Conservation (phyloP, 2,888 invertebrate genomes). For the Andrena minutula region DNA sequence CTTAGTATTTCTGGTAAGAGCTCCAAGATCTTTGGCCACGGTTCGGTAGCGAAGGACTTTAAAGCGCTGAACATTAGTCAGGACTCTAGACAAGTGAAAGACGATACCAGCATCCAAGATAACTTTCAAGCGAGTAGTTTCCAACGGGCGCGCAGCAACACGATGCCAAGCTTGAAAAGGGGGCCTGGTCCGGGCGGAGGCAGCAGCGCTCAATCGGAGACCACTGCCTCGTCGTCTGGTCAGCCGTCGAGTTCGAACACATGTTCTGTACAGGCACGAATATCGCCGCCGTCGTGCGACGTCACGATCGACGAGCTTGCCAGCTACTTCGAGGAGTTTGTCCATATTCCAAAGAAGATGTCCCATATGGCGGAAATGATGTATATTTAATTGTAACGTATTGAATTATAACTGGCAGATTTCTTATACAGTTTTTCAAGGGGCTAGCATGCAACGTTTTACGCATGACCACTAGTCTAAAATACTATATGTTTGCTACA, state of each 20-base stretch:
- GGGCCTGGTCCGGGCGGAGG: slow-evolving; percentile 81
- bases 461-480: slow-evolving; percentile 45
- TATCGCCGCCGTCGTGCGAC: slow-evolving; percentile 91
- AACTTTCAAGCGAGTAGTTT: slow-evolving; percentile 79
- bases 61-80: slow-evolving; percentile 78
- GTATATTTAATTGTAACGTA: slow-evolving; percentile 90
- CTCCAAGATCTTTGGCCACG: slow-evolving; percentile 78
- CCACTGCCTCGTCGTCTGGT: slow-evolving; percentile 38
- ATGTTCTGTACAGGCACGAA: slow-evolving; percentile 93
- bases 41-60: slow-evolving; percentile 81
- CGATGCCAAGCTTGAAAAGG: slow-evolving; percentile 83
- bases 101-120: slow-evolving; percentile 80
- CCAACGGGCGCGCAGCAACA: slow-evolving; percentile 82
- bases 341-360: slow-evolving; percentile 99
- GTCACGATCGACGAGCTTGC: slow-evolving; percentile 97
- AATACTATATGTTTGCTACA: slow-evolving; percentile 60
- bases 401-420: slow-evolving; percentile 47
- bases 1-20: slow-evolving; percentile 76
- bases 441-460: slow-evolving; percentile 45
- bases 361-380: slow-evolving; percentile 99
- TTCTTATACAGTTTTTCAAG: slow-evolving; percentile 57
- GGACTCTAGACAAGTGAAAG: slow-evolving; percentile 77
- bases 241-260: slow-evolving; percentile 79
- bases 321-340: slow-evolving; percentile 97
- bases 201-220: slow-evolving; percentile 48